phyloP scores from a whole-genome alignment of 2,888 invertebrate genomes.

The Erebia epiphron region DNA sequence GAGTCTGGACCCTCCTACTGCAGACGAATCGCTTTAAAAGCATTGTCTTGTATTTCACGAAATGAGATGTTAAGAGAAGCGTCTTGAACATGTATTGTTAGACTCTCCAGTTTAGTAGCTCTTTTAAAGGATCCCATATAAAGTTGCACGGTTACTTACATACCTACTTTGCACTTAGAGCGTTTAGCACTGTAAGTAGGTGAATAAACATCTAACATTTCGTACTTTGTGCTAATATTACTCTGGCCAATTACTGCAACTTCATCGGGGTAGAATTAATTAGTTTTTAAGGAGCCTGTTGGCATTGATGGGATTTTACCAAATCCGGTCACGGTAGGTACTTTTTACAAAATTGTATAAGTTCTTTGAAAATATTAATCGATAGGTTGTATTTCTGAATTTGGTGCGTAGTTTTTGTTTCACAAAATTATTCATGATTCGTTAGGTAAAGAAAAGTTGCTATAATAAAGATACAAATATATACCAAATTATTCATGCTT shows the following conservation, averaged over 20 bases:
- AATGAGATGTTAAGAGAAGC: constrained; percentile 48
- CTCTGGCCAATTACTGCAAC: no score
- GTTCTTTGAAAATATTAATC: no score
- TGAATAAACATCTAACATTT: not conserved
- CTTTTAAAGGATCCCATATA: constrained; percentile 30
- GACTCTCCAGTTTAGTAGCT: constrained; percentile 42
- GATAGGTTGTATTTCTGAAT: no score
- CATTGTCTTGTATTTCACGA: constrained; percentile 74
- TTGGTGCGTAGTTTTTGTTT: no score
- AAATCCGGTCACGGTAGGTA: no score
- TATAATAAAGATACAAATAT: not conserved
- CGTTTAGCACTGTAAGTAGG: constrained; percentile 28
- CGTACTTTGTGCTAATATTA: no score
- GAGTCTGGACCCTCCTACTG: constrained; percentile 61
- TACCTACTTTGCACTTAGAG: constrained; percentile 34
- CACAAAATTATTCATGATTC: not conserved
- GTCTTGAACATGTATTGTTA: constrained; percentile 46
- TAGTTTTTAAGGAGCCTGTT: no score
- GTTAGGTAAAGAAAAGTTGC: not conserved
- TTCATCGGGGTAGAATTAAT: no score
- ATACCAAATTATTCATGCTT: not conserved
- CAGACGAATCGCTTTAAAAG: constrained; percentile 73
- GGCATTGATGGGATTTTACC: no score
- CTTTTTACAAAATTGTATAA: no score
- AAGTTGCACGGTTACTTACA: constrained; percentile 30